Base-by-base conservation (phyloP, 2,797 vertebrate species). In the Cynodonichthys magdalenae region DNA sequence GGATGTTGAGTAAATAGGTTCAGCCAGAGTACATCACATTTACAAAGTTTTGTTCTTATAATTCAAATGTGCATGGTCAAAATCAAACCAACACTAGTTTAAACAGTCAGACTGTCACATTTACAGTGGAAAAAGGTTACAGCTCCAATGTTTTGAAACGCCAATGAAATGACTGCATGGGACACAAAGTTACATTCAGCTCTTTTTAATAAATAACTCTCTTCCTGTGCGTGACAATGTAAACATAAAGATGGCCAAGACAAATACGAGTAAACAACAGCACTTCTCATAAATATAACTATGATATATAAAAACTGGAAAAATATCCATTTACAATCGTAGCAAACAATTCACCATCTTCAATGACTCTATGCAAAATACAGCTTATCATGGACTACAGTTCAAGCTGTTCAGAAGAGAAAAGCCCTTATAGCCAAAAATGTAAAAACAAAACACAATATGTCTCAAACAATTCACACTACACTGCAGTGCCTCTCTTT, bases 321-420 rank as follows among this genome's bases (percentile, higher is more conserved):
- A 93, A 93, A 93, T 93, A 93, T 81, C 85, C 89, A 90, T 90
- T 90, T 92, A 91, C 89, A 90, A 90, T 91, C 69, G 79, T 92
- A 91, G 87, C 90, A 91, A 92, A 92, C 89, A 83, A 91, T 87
- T 80, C 84, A 87, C 83, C 60, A 49, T 90, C 89, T 84, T 83
- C 71, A 84, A 71, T 66, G 75, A 81, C 85, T 89, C 84, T 82
- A 82, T 77, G 86, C 86, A 88, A 92, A 90, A 90, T 89, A 90
- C 86, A 81, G 51, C 69, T 83, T 77, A 73, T 90, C 74, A 71
- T 60, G 81, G 69, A 89, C 79, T 71, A 88, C 82, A 82, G 83
- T 90, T 88, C 80, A 85, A 83, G 80, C 85, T 76, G 83, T 85
- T 87, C 75, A 79, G 82, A 82, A 79, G 80, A 83, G 74, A 85